Evolutionary conservation across 2,113 vertebrate species (phyloP), one percentile per base, ranked within the genome.

Genomic region (Bettongia penicillata): DNA sequence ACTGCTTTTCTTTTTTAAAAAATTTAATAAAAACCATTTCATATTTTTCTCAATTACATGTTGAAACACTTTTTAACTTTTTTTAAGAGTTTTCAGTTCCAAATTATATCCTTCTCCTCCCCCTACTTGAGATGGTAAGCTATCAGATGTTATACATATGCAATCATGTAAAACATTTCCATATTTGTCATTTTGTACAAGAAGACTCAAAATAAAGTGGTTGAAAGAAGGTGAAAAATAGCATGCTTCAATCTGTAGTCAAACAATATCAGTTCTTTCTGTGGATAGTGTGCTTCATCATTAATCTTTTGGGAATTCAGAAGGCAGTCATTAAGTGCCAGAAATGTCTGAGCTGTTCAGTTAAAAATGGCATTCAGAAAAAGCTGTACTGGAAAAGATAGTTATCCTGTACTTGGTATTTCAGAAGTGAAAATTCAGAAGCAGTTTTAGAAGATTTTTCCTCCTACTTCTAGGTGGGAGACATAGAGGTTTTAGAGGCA

Each of bases 391-490:
- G 92, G 47, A 95, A 57, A 55, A 84, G 53, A 91, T 95, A 49
- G 92, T 92, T 95, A 91, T 90, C 77, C 23, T 93, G 51, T 26
- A 92, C 2, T 1, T 92, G 55, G 91, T 94, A 91, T 95, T 95
- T 52, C 19, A 93, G 51, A 94, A 23, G 89, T 90, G 43, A 53
- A 96, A 95, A 91, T 24, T 91, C 12, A 28, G 49, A 95, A 51
- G 28, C 91, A 89, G n/a, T 57, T 28, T 48, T 19, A 1, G 28
- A 52, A 90, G 24, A 19, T 77, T 95, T 96, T 68, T 8, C 94
- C 25, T 91, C 2, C 28, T 96, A 47, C 43, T 94, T 97, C 49
- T 94, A 48, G 37, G 5, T n/a, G 68, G n/a, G n/a, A 84, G 8
- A 43, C 37, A 68, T 31, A 68, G 61, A 68, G 68, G 68, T 16